Evolutionary conservation across 2,113 vertebrate genomes (phyloP).

Genomic region (Pomatostomus ruficeps): DNA sequence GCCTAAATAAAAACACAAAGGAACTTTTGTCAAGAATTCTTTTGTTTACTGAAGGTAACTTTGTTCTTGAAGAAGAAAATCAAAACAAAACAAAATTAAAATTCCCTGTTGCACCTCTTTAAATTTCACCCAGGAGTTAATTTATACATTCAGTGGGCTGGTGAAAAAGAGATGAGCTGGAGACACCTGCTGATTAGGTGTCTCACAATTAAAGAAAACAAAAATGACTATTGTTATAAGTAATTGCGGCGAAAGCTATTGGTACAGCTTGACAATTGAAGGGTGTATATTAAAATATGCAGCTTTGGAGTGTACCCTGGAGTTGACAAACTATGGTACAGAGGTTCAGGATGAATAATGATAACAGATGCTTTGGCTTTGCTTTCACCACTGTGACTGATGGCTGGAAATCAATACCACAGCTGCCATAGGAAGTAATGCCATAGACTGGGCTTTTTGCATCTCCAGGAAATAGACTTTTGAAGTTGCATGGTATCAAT

Average conservation of each 20-base stretch:
- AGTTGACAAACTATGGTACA: not conserved
- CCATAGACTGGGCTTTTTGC: not conserved
- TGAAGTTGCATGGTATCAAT: not conserved
- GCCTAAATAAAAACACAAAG: not conserved
- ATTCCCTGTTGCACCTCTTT: not conserved
- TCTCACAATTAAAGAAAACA: not conserved
- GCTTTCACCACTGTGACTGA: not conserved
- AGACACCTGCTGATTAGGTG: not conserved
- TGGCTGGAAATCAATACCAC: not conserved
- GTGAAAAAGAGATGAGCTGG: not conserved
- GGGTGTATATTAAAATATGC: not conserved
- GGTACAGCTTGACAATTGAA: not conserved
- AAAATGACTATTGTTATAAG: not conserved
- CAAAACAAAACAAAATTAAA: not conserved
- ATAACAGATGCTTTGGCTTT: not conserved
- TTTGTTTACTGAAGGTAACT: not conserved
- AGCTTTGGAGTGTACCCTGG: not conserved
- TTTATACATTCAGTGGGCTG: not conserved
- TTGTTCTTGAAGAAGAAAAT: not conserved
- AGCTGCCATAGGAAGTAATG: not conserved
- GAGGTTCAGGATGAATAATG: not conserved
- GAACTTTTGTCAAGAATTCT: not conserved
- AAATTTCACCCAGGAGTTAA: not conserved
- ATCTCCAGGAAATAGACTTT: not conserved
- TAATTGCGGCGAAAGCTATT: too few relatives aligned